A percentile compares a stretch with the other conserved stretches of the same genome.
Conservation (phyloP, 1,140 invertebrate genomes). For the Yoshiicerus persimilis region DNA sequence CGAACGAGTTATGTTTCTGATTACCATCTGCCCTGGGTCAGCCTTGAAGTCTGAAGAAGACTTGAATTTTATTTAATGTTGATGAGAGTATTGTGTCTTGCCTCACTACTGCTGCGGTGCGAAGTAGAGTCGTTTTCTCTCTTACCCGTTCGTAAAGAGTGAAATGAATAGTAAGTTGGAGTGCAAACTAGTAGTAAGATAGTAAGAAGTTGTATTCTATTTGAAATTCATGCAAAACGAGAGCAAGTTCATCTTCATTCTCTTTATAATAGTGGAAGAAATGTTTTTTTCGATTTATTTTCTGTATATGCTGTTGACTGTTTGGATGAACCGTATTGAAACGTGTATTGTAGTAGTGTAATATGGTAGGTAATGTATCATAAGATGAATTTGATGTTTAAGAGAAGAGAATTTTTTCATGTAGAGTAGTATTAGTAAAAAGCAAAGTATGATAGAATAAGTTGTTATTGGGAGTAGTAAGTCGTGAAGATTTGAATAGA, state of each 20-base stretch:
- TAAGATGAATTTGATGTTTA: background rate
- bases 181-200: background rate
- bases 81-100: background rate
- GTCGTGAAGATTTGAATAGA: too few species aligned
- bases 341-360: too few species aligned
- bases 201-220: background rate
- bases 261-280: background rate
- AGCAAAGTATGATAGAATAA: background rate
- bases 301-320: background rate
- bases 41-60: background rate
- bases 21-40: slow-evolving; percentile 6
- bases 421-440: background rate
- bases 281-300: background rate
- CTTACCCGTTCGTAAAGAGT: background rate
- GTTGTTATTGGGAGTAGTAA: too few species aligned
- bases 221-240: background rate
- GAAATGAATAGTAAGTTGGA: background rate
- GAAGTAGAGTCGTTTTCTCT: background rate
- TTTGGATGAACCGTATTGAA: background rate
- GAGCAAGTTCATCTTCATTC: background rate
- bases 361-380: background rate
- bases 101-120: background rate
- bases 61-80: background rate
- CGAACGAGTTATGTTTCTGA: background rate
- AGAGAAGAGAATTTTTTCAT: background rate